These are phyloP conservation scores for Syritta pipiens DNA, from an alignment of 2,888 invertebrate species.

Conservation along the genomic window DNA sequence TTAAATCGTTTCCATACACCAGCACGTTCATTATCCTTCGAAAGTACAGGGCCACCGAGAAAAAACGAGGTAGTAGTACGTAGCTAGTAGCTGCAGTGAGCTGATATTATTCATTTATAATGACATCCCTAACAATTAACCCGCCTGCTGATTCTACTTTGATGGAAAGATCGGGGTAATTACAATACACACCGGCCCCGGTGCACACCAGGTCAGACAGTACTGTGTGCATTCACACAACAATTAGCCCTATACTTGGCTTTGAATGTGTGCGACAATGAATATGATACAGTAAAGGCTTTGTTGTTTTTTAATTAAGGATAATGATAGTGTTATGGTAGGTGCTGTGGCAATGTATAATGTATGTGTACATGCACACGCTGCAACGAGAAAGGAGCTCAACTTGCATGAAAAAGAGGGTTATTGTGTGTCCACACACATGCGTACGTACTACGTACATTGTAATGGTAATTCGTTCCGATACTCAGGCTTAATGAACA, in stretches of 20 bases:
- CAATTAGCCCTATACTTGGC: conserved; percentile 46
- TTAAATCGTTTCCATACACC: conserved; percentile 48
- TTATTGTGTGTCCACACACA: too few relatives aligned
- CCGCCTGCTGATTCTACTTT: conserved; percentile 48
- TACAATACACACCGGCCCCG: conserved; percentile 35
- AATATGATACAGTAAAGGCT: conserved; percentile 5
- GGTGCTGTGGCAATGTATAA: conserved; percentile 14
- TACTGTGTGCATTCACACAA: conserved; percentile 16
- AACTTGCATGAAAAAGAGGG: too few relatives aligned
- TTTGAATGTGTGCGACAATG: conserved; percentile 27
- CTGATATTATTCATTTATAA: conserved; percentile 66
- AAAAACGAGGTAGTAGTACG: background rate
- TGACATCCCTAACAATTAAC: conserved; percentile 65
- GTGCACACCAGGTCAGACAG: conserved; percentile 13
- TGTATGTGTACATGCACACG: too few relatives aligned
- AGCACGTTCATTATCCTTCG: conserved; percentile 39
- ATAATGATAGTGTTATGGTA: conserved; percentile 42
- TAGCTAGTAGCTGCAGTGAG: conserved; percentile 38
- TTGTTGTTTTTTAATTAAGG: conserved; percentile 62
- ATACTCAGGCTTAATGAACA: too few relatives aligned
- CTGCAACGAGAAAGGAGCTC: background rate
- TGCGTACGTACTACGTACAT: too few relatives aligned
- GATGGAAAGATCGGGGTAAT: conserved; percentile 49
- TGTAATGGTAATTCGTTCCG: too few relatives aligned
- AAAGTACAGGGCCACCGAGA: conserved; percentile 17